Evolutionary conservation across 2,888 invertebrate genomes (phyloP).

Genomic region (Noctua janthina): DNA sequence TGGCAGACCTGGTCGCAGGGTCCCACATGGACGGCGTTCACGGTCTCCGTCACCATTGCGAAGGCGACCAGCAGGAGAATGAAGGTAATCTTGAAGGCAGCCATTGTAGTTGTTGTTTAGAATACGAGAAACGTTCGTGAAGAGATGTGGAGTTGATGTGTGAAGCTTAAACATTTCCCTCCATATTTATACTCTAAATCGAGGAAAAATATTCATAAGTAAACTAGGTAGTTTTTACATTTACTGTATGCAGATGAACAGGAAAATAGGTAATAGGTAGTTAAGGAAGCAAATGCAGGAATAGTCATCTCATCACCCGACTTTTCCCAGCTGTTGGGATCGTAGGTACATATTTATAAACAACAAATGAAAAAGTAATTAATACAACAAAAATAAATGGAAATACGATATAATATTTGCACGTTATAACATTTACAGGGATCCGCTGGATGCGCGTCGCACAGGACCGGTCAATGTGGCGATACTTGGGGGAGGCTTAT

Average conservation of each 20-base stretch:
- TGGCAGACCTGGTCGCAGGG: constrained; percentile 39
- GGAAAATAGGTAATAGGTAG: neutral
- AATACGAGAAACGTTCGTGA: constrained; percentile 16
- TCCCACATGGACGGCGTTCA: constrained; percentile 19
- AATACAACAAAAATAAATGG: too few species aligned
- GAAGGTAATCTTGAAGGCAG: constrained; percentile 37
- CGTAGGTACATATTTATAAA: too few species aligned
- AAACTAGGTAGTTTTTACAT: neutral
- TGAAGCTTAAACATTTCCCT: neutral
- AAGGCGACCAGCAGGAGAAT: constrained; percentile 42
- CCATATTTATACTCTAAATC: constrained; percentile 19
- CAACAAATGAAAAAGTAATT: too few species aligned
- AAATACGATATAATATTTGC: too few species aligned
- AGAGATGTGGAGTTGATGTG: constrained; percentile 20
- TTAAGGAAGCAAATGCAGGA: too few species aligned
- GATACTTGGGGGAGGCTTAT: too few species aligned
- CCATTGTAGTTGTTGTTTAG: constrained; percentile 30
- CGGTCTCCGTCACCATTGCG: constrained; percentile 44
- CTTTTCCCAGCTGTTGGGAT: too few species aligned
- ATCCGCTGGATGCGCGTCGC: too few species aligned
- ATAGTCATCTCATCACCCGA: neutral
- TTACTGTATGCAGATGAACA: neutral
- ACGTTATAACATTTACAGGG: too few species aligned
- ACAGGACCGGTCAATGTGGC: too few species aligned
- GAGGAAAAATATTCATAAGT: constrained; percentile 13